A percentile compares a stretch with the other conserved stretches of the same genome.
Evolutionary conservation across 2,888 invertebrate species (phyloP).

Genomic region (Scotopteryx bipunctaria): DNA sequence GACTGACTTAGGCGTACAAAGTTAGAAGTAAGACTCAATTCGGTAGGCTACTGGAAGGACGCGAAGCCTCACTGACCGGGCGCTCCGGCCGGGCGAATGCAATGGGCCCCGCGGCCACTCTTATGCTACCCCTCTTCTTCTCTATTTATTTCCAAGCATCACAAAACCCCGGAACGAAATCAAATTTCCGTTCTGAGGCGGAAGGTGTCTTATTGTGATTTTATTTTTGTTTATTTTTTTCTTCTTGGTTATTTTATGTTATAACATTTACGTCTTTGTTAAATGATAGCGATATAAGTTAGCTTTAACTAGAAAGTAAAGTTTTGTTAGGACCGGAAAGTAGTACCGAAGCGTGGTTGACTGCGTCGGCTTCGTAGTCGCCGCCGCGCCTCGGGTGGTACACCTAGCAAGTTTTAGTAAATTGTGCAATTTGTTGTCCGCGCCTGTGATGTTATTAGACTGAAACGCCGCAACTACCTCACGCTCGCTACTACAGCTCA

Average conservation of each 20-base stretch:
- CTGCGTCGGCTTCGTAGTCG: conserved; percentile 54
- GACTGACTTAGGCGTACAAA: conserved; percentile 83
- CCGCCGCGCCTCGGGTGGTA: conserved; percentile 56
- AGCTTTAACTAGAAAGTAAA: conserved; percentile 75
- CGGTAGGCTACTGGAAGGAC: conserved; percentile 77
- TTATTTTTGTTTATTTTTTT: conserved; percentile 74
- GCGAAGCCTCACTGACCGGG: conserved; percentile 80
- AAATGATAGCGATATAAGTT: conserved; percentile 73
- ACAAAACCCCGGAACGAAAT: conserved; percentile 68
- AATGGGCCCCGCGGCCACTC: conserved; percentile 82
- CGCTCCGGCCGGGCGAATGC: conserved; percentile 82
- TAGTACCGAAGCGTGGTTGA: conserved; percentile 62
- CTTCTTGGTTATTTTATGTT: conserved; percentile 74
- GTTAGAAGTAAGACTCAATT: conserved; percentile 76
- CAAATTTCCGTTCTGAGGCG: conserved; percentile 75
- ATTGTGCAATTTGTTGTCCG: conserved; percentile 83
- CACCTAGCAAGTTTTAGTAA: conserved; percentile 64
- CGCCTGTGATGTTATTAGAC: conserved; percentile 88
- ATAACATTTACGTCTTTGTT: conserved; percentile 80
- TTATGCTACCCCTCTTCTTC: conserved; percentile 76
- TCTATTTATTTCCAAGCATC: conserved; percentile 78
- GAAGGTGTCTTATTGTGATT: conserved; percentile 73
- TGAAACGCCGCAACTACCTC: conserved; percentile 84
- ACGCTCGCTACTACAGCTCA: conserved; percentile 74
- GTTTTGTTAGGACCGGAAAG: conserved; percentile 66